Base-by-base conservation (phyloP, 2,888 invertebrate genomes). In the Aphodius granarius region DNA sequence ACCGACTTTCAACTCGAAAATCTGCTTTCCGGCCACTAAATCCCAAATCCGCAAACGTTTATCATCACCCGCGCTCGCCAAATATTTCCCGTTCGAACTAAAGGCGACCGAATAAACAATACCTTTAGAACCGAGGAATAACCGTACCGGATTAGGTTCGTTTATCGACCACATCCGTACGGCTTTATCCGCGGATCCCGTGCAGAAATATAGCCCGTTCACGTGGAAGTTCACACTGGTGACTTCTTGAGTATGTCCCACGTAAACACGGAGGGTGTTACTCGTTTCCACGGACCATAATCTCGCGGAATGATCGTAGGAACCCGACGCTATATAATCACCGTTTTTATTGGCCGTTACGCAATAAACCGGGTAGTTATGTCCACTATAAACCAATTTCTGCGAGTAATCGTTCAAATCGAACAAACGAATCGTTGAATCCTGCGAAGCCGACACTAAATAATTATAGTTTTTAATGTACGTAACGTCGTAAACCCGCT, bases 201-300 rank as follows among this genome's bases (percentile, higher is more conserved):
- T 95, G 63, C 96, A 97, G 80, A 97, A 85, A 86, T 98, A 97
- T 81, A 93, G 92, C 80, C 94, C 94, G 87, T 97, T 98, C 0
- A 97, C 96, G 88, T 98, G 98, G 88, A 98, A 97, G 83, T 93
- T 92, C n/a, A 95, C 90, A 84, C 93, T 92, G 85, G 96, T 95
- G 19, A 98, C 94, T 88, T 97, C 95, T 84, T 94, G 91, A 73
- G 92, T 93, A 85, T 98, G 98, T 0, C 97, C 98, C 63, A 94
- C 93, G 86, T 96, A 96, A 78, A 95, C 91, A 80, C 97, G 89
- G 0, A 97, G 88, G 6, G 95, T 95, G 85, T 93, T 94, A 23
- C 94, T 94, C 81, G 94, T 91, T 84, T 96, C 96, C 3, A 66
- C 74, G 3, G 76, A 72, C 96, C 96, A 97, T 22, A 97, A 87